phyloP scores from a whole-genome alignment of 2,888 invertebrate genomes.

The Trissonchulus sp. region DNA sequence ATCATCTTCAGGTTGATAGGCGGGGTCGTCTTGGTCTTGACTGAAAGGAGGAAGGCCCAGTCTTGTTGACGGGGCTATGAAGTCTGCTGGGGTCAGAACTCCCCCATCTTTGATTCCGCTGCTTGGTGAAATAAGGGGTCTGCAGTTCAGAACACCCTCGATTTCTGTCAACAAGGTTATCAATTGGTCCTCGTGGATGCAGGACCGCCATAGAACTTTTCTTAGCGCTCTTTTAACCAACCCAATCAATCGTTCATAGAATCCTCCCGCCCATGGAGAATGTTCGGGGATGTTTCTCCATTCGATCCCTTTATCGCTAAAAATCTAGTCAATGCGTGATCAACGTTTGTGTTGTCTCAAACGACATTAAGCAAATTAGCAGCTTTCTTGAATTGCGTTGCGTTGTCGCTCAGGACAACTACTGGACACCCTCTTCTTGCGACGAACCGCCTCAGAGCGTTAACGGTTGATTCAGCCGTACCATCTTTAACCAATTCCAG shows the following conservation, averaged over 20 bases:
- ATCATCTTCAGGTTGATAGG: background rate
- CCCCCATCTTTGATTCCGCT: background rate
- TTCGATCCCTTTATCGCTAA: conserved; percentile 35
- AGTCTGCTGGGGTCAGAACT: background rate
- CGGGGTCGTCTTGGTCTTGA: background rate
- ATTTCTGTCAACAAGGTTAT: conserved; percentile 29
- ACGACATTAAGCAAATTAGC: conserved; percentile 47
- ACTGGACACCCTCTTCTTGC: conserved; percentile 46
- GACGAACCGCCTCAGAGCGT: conserved; percentile 48
- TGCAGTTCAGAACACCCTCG: conserved; percentile 25
- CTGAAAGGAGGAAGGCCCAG: background rate
- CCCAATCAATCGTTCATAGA: conserved; percentile 54
- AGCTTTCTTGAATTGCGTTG: conserved; percentile 51
- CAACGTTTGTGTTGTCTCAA: too few species aligned
- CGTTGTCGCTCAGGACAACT: conserved; percentile 52
- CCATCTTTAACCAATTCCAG: conserved; percentile 49
- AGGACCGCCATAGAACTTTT: conserved; percentile 27
- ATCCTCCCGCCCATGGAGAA: conserved; percentile 56
- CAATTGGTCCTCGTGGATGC: conserved; percentile 22
- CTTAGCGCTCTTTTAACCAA: too few species aligned
- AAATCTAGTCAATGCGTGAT: too few species aligned
- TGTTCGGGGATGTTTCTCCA: conserved; percentile 53
- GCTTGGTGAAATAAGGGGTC: conserved; percentile 26
- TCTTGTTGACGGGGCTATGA: too few species aligned
- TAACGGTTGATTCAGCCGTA: conserved; percentile 45